phyloP scores from a whole-genome alignment of 35 echinoderm and acorn worm species.

The Ophiothrix spiculata region DNA sequence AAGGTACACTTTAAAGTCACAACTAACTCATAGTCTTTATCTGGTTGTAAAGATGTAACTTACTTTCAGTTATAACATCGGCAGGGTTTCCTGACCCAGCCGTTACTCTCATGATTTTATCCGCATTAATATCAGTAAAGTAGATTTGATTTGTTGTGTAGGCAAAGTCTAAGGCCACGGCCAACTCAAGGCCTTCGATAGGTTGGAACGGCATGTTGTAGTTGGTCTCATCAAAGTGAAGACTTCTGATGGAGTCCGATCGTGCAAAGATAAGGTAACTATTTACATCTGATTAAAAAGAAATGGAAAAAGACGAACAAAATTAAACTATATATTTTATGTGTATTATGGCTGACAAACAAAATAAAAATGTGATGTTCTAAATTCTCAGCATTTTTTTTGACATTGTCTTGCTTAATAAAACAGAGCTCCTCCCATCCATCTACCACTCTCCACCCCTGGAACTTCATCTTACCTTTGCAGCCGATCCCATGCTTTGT shows the following conservation, averaged over 20 bases:
- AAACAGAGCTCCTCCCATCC: too few species aligned
- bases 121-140: background rate
- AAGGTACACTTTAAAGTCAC: too few species aligned
- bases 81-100: background rate
- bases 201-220: background rate
- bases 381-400: too few species aligned
- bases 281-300: background rate
- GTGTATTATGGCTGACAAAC: background rate
- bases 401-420: background rate
- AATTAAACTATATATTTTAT: background rate
- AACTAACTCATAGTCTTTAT: too few species aligned
- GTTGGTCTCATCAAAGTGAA: conserved; percentile 17
- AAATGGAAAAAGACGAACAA: background rate
- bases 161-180: background rate
- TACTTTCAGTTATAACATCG: background rate
- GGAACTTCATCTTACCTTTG: conserved; percentile 14
- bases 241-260: background rate
- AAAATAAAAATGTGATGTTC: too few species aligned
- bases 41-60: too few species aligned
- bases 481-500: background rate
- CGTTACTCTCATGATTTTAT: background rate
- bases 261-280: background rate
- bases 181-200: background rate
- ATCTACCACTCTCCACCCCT: too few species aligned
- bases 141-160: background rate